Evolutionary conservation across 2,797 vertebrate species (phyloP).

Genomic region (Pangasius macronema): DNA sequence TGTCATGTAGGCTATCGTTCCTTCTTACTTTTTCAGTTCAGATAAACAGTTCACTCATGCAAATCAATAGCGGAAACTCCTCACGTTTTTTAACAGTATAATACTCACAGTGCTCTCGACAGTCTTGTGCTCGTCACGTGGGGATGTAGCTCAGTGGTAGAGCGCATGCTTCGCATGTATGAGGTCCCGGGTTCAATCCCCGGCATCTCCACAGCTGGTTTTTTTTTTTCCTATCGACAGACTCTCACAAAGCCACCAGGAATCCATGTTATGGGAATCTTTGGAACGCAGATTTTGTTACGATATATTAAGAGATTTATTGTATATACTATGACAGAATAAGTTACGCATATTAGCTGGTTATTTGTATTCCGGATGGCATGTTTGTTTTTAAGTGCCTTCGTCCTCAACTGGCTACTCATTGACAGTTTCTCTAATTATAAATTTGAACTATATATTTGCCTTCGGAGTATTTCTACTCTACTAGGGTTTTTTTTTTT

Average conservation of each 20-base stretch:
- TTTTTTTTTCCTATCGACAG: background rate
- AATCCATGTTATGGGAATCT: background rate
- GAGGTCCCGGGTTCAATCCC: constrained; percentile 72
- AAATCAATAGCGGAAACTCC: no score
- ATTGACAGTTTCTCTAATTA: no score
- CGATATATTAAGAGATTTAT: no score
- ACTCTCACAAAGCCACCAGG: background rate
- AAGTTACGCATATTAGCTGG: background rate
- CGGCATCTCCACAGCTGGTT: constrained; percentile 63
- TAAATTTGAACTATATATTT: background rate
- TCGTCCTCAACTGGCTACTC: no score
- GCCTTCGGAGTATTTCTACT: background rate
- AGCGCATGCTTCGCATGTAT: constrained; percentile 70
- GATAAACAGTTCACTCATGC: no score
- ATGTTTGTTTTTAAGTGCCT: no score
- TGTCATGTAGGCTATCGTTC: background rate
- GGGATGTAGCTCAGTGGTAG: constrained; percentile 69
- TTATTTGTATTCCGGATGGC: background rate
- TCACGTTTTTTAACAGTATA: no score
- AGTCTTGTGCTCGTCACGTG: background rate
- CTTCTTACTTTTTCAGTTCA: no score
- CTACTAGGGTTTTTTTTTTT: no score
- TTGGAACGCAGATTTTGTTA: background rate
- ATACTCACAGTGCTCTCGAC: no score
- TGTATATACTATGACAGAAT: background rate